phyloP scores from a whole-genome alignment of 2,888 invertebrate species.

The Invenusta paracnida region DNA sequence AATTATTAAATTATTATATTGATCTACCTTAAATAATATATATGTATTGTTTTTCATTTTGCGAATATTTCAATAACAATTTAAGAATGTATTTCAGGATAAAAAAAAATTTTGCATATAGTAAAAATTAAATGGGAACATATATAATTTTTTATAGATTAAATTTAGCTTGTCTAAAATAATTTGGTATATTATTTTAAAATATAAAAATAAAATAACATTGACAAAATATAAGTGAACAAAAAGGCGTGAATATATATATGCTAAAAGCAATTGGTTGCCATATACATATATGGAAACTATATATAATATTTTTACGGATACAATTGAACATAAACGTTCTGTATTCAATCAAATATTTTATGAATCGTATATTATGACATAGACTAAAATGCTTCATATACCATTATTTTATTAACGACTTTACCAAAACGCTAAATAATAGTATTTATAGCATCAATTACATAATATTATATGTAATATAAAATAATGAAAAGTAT shows the following conservation, averaged over 20 bases:
- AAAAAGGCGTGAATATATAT: neutral
- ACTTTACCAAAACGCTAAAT: neutral
- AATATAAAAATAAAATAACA: neutral
- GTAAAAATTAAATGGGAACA: too few species aligned
- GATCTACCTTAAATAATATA: neutral
- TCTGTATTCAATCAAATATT: neutral
- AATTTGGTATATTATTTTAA: neutral
- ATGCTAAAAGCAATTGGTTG: neutral
- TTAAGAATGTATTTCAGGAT: neutral
- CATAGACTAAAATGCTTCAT: neutral
- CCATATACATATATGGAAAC: neutral
- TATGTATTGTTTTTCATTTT: neutral
- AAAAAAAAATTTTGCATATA: neutral
- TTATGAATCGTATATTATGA: neutral
- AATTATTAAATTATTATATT: neutral
- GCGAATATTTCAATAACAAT: neutral
- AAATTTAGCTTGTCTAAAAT: neutral
- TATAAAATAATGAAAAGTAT: neutral
- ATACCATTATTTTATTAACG: neutral
- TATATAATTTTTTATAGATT: neutral
- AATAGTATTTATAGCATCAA: neutral
- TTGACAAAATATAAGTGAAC: too few species aligned
- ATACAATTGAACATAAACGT: neutral
- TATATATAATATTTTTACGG: neutral
- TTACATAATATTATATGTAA: neutral